phyloP scores from a whole-genome alignment of 2,888 invertebrate genomes.

The Thera obeliscata region DNA sequence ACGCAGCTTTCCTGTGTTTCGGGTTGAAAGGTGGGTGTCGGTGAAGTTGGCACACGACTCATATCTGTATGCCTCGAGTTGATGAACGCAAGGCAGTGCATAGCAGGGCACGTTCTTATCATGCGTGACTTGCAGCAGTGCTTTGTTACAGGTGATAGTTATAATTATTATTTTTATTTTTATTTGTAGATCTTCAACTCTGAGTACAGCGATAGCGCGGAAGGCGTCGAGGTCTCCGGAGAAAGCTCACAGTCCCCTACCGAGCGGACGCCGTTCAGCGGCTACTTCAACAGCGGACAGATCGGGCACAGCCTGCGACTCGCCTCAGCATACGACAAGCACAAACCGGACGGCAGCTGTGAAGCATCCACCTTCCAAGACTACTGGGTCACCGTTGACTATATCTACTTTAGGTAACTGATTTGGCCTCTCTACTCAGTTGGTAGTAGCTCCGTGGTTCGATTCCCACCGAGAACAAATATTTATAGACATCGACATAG shows the following conservation, averaged over 20 bases:
- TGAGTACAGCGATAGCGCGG: slow-evolving; percentile 44
- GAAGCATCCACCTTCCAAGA: slow-evolving; percentile 92
- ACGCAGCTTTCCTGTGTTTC: too few relatives aligned
- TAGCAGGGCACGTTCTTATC: too few relatives aligned
- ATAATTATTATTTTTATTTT: too few relatives aligned
- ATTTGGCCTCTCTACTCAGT: slow-evolving; percentile 19
- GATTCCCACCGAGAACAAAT: too few relatives aligned
- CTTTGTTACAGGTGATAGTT: too few relatives aligned
- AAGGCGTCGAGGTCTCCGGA: neutral
- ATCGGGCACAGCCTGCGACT: slow-evolving; percentile 88
- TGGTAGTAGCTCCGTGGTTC: too few relatives aligned
- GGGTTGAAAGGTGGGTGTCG: too few relatives aligned
- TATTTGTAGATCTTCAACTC: slow-evolving; percentile 67
- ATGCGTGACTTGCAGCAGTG: too few relatives aligned
- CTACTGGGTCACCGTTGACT: slow-evolving; percentile 93
- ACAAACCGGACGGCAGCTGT: slow-evolving; percentile 60
- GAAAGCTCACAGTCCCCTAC: neutral
- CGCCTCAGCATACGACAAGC: slow-evolving; percentile 87
- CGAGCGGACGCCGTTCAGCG: slow-evolving; percentile 47
- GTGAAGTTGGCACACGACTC: too few relatives aligned
- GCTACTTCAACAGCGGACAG: slow-evolving; percentile 84
- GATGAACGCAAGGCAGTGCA: too few relatives aligned
- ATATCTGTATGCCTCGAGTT: too few relatives aligned
- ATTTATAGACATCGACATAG: too few relatives aligned
- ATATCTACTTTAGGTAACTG: slow-evolving; percentile 92